Percentiles rank a stretch among this genome's conserved stretches.
These are phyloP conservation scores for Zophobas morio DNA, from an alignment of 1,140 invertebrate genomes.

Conservation along the genomic window DNA sequence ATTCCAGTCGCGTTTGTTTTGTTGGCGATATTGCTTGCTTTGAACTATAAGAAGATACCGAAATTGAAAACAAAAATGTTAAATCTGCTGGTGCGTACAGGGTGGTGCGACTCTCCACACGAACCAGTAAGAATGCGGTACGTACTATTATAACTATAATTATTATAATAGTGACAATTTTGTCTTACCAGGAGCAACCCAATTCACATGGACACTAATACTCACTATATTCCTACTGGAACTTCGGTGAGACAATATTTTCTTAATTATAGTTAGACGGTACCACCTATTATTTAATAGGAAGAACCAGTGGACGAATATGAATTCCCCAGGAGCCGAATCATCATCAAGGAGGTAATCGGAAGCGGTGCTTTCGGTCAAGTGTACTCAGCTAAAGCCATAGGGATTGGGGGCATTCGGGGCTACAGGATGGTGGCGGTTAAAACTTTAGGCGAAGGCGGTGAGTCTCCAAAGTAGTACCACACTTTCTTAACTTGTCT, in stretches of 20 bases:
- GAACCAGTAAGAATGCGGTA: too few relatives aligned
- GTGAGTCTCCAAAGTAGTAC: conserved; percentile 8
- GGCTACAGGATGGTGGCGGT: conserved; percentile 76
- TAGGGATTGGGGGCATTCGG: conserved; percentile 68
- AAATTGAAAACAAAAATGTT: too few relatives aligned
- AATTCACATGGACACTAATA: conserved; percentile 46
- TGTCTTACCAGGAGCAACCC: background rate
- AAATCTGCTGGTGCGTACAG: too few relatives aligned
- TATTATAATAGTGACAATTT: too few relatives aligned
- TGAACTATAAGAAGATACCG: too few relatives aligned
- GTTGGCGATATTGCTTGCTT: too few relatives aligned
- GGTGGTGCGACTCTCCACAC: too few relatives aligned
- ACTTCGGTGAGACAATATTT: conserved; percentile 33
- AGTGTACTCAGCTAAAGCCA: conserved; percentile 76
- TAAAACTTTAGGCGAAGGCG: conserved; percentile 72
- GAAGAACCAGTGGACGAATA: conserved; percentile 50
- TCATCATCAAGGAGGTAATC: conserved; percentile 69
- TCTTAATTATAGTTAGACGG: background rate
- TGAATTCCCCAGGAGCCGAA: conserved; percentile 58
- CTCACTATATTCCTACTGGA: conserved; percentile 56
- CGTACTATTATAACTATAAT: too few relatives aligned
- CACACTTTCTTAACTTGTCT: conserved; percentile 15
- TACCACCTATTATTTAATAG: conserved; percentile 4
- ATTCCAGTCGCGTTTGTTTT: too few relatives aligned
- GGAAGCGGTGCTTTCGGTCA: conserved; percentile 83